Conservation (phyloP, 2,888 invertebrate genomes). For the Sesia bembeciformis region DNA sequence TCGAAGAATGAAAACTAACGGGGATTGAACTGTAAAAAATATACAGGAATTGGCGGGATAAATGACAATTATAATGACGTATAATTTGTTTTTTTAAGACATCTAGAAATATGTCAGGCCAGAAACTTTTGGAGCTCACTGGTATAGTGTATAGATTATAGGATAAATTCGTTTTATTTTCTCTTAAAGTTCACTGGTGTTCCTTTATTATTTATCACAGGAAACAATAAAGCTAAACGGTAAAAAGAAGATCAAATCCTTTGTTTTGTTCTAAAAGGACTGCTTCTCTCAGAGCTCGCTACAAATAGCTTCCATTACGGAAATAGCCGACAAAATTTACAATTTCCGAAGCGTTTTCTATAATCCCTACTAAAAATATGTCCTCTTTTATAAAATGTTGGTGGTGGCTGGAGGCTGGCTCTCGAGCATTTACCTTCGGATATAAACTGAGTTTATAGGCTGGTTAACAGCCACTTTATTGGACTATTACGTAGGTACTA, state of each 20-base stretch:
- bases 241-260: neutral
- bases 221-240: too few relatives aligned
- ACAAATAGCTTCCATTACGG: neutral
- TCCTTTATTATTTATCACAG: too few relatives aligned
- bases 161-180: too few relatives aligned
- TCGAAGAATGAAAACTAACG: too few relatives aligned
- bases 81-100: too few relatives aligned
- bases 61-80: too few relatives aligned
- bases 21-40: too few relatives aligned
- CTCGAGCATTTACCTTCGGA: neutral
- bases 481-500: constrained; percentile 17
- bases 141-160: too few relatives aligned
- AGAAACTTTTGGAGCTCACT: too few relatives aligned
- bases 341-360: neutral
- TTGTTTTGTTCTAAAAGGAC: neutral
- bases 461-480: constrained; percentile 24
- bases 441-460: constrained; percentile 16
- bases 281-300: neutral
- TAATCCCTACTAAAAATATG: neutral
- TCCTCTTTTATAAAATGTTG: neutral
- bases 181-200: too few relatives aligned
- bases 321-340: neutral
- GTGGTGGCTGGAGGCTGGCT: neutral
- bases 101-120: too few relatives aligned
- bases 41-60: too few relatives aligned